phyloP scores from a whole-genome alignment of 2,888 invertebrate genomes.

The Leptopilina drosophilae region DNA sequence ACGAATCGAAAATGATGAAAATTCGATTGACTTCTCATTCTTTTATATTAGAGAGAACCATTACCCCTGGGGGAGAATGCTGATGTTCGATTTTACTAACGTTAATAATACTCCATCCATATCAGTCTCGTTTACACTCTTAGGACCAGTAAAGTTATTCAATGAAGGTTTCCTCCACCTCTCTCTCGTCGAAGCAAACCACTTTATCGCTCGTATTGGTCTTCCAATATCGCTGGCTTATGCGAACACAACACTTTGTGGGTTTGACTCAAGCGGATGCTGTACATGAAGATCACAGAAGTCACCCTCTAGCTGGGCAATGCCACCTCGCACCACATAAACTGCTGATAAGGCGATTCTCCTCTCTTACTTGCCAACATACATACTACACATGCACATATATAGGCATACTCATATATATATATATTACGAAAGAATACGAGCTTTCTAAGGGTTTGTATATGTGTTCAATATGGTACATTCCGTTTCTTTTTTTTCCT shows the following conservation, averaged over 20 bases:
- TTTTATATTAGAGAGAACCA: constrained; percentile 3
- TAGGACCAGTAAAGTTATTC: constrained; percentile 30
- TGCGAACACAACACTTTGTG: constrained; percentile 35
- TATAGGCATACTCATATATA: constrained; percentile 15
- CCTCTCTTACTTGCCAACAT: constrained; percentile 42
- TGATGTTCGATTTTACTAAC: neutral
- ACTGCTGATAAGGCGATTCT: constrained; percentile 63
- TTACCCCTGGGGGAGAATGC: neutral
- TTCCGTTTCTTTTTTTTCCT: constrained; percentile 14
- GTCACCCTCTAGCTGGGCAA: constrained; percentile 37
- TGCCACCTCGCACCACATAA: constrained; percentile 56
- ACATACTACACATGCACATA: neutral
- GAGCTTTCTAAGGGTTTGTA: neutral
- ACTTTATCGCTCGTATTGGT: constrained; percentile 36
- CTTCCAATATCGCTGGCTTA: constrained; percentile 36
- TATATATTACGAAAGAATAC: neutral
- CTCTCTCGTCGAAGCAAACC: constrained; percentile 6
- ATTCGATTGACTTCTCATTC: neutral
- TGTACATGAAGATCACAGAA: constrained; percentile 40
- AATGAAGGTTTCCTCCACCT: constrained; percentile 13
- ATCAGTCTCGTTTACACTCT: constrained; percentile 32
- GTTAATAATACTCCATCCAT: constrained; percentile 31
- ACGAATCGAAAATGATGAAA: neutral
- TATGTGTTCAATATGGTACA: constrained; percentile 16
- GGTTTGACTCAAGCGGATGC: constrained; percentile 43